Conservation (phyloP, 1,140 invertebrate genomes). For the Drosophila micromelanica region DNA sequence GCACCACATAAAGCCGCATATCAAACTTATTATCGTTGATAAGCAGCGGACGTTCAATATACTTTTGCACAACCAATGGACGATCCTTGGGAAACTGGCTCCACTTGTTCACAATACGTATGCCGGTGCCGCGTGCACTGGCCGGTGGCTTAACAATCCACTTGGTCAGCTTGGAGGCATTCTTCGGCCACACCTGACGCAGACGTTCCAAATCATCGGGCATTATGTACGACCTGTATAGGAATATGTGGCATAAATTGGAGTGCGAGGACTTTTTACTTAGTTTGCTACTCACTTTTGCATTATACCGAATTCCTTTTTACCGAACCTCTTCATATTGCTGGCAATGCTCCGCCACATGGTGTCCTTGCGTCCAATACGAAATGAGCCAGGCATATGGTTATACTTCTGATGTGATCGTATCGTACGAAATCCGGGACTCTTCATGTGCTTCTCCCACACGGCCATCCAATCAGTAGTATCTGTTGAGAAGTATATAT, state of each 20-base stretch:
- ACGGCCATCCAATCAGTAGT: conserved; percentile 91
- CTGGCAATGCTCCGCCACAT: conserved; percentile 95
- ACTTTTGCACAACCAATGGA: conserved; percentile 94
- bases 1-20: conserved; percentile 96
- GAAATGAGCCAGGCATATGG: conserved; percentile 98
- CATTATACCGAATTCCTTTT: conserved; percentile 95
- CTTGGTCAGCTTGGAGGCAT: conserved; percentile 88
- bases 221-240: conserved; percentile 91
- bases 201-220: conserved; percentile 94
- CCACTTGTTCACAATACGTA: conserved; percentile 97
- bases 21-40: conserved; percentile 98
- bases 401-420: conserved; percentile 97
- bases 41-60: conserved; percentile 93
- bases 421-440: conserved; percentile 89
- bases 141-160: conserved; percentile 96
- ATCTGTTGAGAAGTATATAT: conserved; percentile 77
- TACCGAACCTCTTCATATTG: conserved; percentile 90
- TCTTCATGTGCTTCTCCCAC: conserved; percentile 94
- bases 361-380: conserved; percentile 97
- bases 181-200: conserved; percentile 93
- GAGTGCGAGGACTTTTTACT: neutral
- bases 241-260: neutral
- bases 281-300: conserved; percentile 86
- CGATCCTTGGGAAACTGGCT: conserved; percentile 95
- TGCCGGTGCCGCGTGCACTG: conserved; percentile 97